Evolutionary conservation across 2,113 vertebrate species (phyloP).

Genomic region (Phoxinus phoxinus): DNA sequence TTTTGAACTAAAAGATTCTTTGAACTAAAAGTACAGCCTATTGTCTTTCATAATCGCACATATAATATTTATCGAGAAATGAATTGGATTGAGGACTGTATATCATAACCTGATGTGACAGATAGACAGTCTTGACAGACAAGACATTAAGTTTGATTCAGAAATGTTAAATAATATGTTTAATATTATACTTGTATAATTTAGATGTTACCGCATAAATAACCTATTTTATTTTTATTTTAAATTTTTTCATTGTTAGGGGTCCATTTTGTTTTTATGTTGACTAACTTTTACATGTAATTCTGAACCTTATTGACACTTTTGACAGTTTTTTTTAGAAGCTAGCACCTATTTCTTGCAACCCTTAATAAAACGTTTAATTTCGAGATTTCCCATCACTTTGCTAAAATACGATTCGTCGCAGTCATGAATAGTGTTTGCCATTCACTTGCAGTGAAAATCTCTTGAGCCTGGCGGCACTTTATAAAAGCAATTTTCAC

Average conservation of each 20-base stretch:
- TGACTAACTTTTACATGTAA: background rate
- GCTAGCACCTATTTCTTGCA: background rate
- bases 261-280: background rate
- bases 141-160: no score
- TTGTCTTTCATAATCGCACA: background rate
- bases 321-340: background rate
- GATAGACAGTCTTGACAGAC: no score
- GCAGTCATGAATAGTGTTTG: constrained; percentile 29
- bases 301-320: background rate
- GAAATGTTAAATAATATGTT: no score
- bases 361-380: background rate
- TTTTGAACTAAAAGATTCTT: background rate
- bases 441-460: constrained; percentile 38
- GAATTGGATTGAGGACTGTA: no score
- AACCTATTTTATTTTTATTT: background rate
- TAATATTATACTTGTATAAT: no score
- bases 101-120: no score
- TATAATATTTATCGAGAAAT: background rate
- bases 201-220: no score
- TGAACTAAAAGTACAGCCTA: background rate
- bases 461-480: background rate
- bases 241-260: background rate
- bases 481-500: constrained; percentile 51
- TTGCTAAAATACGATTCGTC: background rate
- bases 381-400: constrained; percentile 16